Evolutionary conservation across 2,888 invertebrate species (phyloP).

Genomic region (Leptinotarsa tumamoca): DNA sequence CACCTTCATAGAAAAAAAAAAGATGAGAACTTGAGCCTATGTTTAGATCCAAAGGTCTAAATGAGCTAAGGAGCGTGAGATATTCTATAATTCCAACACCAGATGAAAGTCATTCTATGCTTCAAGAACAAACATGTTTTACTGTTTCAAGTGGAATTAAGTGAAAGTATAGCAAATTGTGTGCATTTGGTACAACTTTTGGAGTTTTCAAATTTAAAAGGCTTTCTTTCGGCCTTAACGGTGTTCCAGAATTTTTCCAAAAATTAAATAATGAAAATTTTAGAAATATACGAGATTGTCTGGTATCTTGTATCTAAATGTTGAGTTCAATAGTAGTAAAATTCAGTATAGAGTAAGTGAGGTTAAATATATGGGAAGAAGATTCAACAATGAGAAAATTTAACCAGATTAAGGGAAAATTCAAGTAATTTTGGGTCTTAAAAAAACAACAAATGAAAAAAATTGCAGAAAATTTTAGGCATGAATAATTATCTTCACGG

Average conservation of each 20-base stretch:
- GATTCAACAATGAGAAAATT: not conserved
- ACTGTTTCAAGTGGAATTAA: constrained; percentile 36
- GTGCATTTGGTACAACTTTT: constrained; percentile 36
- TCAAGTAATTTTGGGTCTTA: not conserved
- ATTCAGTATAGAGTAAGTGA: constrained; percentile 1
- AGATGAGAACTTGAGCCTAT: not conserved
- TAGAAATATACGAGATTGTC: not conserved
- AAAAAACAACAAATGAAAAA: constrained; percentile 1
- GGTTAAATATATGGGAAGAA: not conserved
- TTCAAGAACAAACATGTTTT: constrained; percentile 26
- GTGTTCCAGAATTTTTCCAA: constrained; percentile 32
- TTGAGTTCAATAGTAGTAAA: not conserved
- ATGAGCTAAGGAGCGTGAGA: not conserved
- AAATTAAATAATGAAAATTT: constrained; percentile 25
- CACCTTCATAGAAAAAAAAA: not conserved
- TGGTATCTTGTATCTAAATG: not conserved
- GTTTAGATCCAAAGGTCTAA: not conserved
- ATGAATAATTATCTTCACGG: constrained; percentile 23
- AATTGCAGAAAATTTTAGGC: constrained; percentile 22
- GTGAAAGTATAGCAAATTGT: constrained; percentile 29
- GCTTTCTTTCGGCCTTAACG: constrained; percentile 36
- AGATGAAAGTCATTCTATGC: constrained; percentile 24
- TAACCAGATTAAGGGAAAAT: constrained; percentile 17
- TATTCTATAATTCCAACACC: constrained; percentile 25
- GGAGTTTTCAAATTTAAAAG: constrained; percentile 34